Conservation (phyloP, 1,140 invertebrate species). For the Drosophila takahashii region DNA sequence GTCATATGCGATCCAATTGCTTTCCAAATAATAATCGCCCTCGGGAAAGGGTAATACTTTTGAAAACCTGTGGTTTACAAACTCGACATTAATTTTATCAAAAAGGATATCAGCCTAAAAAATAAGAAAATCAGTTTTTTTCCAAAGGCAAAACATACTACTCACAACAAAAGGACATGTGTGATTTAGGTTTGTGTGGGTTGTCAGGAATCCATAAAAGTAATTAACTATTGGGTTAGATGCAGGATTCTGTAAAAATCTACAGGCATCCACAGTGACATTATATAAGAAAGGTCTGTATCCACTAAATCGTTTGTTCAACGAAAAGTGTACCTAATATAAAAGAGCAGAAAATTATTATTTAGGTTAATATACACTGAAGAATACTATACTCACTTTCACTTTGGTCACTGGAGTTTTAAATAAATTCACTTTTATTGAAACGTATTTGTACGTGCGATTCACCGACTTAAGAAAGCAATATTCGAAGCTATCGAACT, state of each 20-base stretch:
- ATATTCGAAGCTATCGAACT: too few relatives aligned
- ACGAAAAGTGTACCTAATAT: background rate
- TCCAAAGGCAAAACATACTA: background rate
- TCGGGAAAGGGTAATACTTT: constrained; percentile 13
- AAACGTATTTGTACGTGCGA: too few relatives aligned
- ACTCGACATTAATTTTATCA: background rate
- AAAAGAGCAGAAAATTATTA: background rate
- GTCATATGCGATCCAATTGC: constrained; percentile 2
- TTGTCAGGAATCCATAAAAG: constrained; percentile 2
- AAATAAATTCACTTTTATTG: too few relatives aligned
- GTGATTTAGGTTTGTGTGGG: constrained; percentile 11
- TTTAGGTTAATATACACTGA: background rate
- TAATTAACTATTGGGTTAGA: background rate
- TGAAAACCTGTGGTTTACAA: too few relatives aligned
- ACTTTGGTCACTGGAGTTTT: constrained; percentile 6
- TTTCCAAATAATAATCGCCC: constrained; percentile 14
- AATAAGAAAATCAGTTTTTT: background rate
- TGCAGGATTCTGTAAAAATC: background rate
- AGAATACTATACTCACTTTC: background rate
- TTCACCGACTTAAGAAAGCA: too few relatives aligned
- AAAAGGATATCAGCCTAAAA: background rate
- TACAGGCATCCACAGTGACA: constrained; percentile 13
- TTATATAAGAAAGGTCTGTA: constrained; percentile 25
- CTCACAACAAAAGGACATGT: constrained; percentile 16
- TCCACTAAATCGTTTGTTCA: constrained; percentile 15